Conservation (phyloP, 2,888 invertebrate species). For the Cosmia pyralina region DNA sequence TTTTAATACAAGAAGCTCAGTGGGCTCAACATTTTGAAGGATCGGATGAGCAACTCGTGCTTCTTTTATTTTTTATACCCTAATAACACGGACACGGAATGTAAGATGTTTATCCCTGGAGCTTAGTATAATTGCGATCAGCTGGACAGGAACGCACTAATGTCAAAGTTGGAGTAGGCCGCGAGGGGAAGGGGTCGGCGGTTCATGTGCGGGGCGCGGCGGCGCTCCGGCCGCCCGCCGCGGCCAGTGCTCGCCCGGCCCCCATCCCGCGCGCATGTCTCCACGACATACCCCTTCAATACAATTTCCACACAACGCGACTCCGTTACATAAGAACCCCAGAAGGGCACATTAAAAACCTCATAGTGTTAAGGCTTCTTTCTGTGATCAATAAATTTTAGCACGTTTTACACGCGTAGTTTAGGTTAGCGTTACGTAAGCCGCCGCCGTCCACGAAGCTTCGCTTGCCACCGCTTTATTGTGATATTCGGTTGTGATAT, state of each 20-base stretch:
- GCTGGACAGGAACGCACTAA: constrained; percentile 71
- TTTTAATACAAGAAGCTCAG: constrained; percentile 26
- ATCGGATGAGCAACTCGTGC: constrained; percentile 10
- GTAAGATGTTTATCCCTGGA: constrained; percentile 42
- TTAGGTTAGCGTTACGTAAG: constrained; percentile 88
- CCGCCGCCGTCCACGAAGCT: constrained; percentile 89
- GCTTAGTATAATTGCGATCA: constrained; percentile 67
- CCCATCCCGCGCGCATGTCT: constrained; percentile 86
- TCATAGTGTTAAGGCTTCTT: constrained; percentile 88
- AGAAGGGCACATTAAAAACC: constrained; percentile 77
- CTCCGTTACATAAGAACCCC: constrained; percentile 87
- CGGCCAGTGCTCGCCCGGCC: constrained; percentile 87
- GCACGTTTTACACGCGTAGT: constrained; percentile 87
- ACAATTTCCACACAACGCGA: constrained; percentile 81
- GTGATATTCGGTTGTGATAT: constrained; percentile 90
- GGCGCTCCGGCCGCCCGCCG: constrained; percentile 67
- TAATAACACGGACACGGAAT: constrained; percentile 18
- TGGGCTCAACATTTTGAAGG: constrained; percentile 28
- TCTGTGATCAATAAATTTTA: constrained; percentile 88
- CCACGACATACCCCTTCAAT: constrained; percentile 76
- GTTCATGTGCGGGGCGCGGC: constrained; percentile 67
- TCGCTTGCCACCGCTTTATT: constrained; percentile 88
- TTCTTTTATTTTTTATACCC: constrained; percentile 36
- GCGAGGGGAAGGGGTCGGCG: constrained; percentile 49
- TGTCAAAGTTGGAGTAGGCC: constrained; percentile 66